These are phyloP conservation scores for Halcyon smyrnensis DNA, from an alignment of 2,797 vertebrate species.

Conservation along the genomic window DNA sequence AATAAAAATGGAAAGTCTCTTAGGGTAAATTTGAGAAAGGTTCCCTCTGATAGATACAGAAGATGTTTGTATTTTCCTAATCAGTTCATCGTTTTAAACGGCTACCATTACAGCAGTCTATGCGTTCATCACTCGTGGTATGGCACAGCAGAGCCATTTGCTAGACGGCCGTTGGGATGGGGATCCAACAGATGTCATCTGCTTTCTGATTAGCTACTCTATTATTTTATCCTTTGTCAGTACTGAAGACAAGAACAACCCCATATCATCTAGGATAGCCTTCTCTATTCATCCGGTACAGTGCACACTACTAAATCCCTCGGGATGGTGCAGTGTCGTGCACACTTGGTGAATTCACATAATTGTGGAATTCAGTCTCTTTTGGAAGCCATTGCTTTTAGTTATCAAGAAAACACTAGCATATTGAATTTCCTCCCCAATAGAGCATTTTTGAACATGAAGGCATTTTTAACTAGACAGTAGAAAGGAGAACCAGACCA, in stretches of 20 bases:
- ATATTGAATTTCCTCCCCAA: conserved; percentile 55
- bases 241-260: background rate
- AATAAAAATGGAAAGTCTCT: background rate
- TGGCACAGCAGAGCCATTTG: background rate
- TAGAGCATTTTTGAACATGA: conserved; percentile 67
- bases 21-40: background rate
- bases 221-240: conserved; percentile 7
- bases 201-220: conserved; percentile 44
- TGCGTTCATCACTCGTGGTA: background rate
- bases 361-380: background rate
- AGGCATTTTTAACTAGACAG: conserved; percentile 71
- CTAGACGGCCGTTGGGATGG: background rate
- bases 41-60: background rate
- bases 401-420: conserved; percentile 58
- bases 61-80: background rate
- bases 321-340: background rate
- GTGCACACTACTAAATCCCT: conserved; percentile 33
- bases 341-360: conserved; percentile 9
- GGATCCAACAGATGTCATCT: background rate
- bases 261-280: background rate
- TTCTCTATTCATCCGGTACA: conserved; percentile 31
- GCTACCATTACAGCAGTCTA: background rate
- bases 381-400: conserved; percentile 59
- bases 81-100: background rate
- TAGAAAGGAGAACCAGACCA: conserved; percentile 78